Percentiles rank a stretch among this genome's conserved stretches.
Evolutionary conservation across 2,113 vertebrate species (phyloP).

Genomic region (Psittacula cyanocephala): DNA sequence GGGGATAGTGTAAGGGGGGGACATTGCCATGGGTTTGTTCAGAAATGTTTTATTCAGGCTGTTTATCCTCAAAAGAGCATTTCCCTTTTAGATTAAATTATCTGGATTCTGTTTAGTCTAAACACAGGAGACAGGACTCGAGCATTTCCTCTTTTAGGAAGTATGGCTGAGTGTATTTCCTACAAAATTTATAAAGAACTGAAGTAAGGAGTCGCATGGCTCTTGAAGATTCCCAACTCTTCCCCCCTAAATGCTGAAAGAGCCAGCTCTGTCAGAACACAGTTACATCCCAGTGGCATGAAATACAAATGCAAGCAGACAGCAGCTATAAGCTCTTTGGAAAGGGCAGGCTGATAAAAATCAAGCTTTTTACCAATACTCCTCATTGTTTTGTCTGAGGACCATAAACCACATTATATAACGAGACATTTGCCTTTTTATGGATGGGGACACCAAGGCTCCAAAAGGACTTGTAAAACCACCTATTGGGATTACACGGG

Average conservation of each 20-base stretch:
- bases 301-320: neutral
- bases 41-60: constrained; percentile 63
- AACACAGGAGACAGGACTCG: constrained; percentile 47
- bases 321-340: neutral
- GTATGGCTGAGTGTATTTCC: neutral
- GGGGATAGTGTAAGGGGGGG: neutral
- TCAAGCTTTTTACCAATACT: neutral
- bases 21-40: neutral
- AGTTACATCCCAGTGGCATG: neutral
- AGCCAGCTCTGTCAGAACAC: neutral
- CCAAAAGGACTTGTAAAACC: neutral
- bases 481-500: neutral
- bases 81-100: constrained; percentile 55
- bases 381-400: neutral
- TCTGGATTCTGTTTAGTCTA: constrained; percentile 64
- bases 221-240: neutral
- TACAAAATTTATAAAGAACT: constrained; percentile 42
- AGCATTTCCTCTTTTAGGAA: constrained; percentile 45
- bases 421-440: neutral
- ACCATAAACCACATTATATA: neutral
- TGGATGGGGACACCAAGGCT: neutral
- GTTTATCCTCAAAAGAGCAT: constrained; percentile 58
- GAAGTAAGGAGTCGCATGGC: neutral
- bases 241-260: neutral
- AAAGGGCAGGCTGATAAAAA: neutral